Evolutionary conservation across 2,797 vertebrate species (phyloP).

Genomic region (Paguma larvata): DNA sequence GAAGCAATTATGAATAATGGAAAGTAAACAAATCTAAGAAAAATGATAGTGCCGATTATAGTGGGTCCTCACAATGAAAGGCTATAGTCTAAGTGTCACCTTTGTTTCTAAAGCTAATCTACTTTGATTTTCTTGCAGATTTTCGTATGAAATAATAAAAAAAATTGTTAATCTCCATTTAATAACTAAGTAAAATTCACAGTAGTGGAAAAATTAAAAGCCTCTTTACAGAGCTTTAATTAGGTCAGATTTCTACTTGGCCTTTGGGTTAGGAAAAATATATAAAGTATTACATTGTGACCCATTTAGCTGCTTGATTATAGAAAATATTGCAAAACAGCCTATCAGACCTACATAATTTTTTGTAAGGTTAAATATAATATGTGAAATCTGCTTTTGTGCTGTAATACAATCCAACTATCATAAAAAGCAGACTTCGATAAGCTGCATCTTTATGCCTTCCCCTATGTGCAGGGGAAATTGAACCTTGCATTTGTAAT

Average conservation of each 20-base stretch:
- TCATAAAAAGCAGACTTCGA: constrained; percentile 51
- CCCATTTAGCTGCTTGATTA: constrained; percentile 81
- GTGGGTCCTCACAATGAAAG: constrained; percentile 59
- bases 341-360: constrained; percentile 37
- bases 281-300: constrained; percentile 83
- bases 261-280: constrained; percentile 81
- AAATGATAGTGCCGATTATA: constrained; percentile 65
- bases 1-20: constrained; percentile 82
- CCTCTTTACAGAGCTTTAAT: constrained; percentile 82
- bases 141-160: constrained; percentile 82
- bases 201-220: constrained; percentile 79
- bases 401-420: constrained; percentile 27
- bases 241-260: constrained; percentile 83
- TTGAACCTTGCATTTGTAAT: not conserved
- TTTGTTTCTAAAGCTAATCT: constrained; percentile 71
- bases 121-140: constrained; percentile 78
- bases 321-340: constrained; percentile 76
- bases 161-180: constrained; percentile 80
- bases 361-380: constrained; percentile 63
- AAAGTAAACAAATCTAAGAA: constrained; percentile 75
- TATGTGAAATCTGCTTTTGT: constrained; percentile 70
- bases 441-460: not conserved
- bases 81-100: constrained; percentile 56
- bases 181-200: constrained; percentile 79
- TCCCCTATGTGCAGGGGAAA: not conserved